A percentile compares a stretch with the other conserved stretches of the same genome.
These are phyloP conservation scores for Rhopilema esculentum DNA, from an alignment of 30 jellyfish, hydroid and myxozoan genomes.

Conservation along the genomic window DNA sequence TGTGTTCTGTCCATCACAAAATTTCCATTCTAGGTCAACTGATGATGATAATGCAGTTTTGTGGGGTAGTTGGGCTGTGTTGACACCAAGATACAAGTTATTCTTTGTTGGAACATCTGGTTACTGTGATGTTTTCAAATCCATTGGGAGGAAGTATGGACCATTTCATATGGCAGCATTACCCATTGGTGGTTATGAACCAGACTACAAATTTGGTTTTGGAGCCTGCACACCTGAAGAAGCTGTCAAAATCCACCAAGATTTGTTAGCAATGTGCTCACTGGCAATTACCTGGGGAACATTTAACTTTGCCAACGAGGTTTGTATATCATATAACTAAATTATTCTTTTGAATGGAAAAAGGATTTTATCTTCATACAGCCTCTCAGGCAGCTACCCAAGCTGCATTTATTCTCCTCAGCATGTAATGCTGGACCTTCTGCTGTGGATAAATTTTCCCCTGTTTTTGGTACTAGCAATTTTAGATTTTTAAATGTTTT, in stretches of 20 bases:
- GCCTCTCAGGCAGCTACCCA: too few species aligned
- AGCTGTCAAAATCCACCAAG: slow-evolving; percentile 96
- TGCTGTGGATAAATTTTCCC: too few species aligned
- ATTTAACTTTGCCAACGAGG: slow-evolving; percentile 93
- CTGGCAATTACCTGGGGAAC: slow-evolving; percentile 98
- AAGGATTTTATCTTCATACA: too few species aligned
- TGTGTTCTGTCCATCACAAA: slow-evolving; percentile 95
- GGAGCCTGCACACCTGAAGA: slow-evolving; percentile 98
- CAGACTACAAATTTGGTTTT: slow-evolving; percentile 85
- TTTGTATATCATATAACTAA: slow-evolving; percentile 10
- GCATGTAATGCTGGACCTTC: too few species aligned
- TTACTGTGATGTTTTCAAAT: slow-evolving; percentile 90
- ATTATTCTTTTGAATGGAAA: too few species aligned
- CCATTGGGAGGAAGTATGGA: slow-evolving; percentile 96
- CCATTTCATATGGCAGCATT: slow-evolving; percentile 99
- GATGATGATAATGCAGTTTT: slow-evolving; percentile 93
- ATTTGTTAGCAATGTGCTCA: slow-evolving; percentile 95
- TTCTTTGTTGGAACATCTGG: slow-evolving; percentile 95
- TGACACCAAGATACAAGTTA: slow-evolving; percentile 91
- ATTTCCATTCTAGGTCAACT: slow-evolving; percentile 82
- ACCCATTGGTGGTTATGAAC: slow-evolving; percentile 97
- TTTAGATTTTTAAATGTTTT: too few species aligned
- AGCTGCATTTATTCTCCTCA: too few species aligned
- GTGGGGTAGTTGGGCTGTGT: slow-evolving; percentile 97
- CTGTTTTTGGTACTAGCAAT: too few species aligned